Base-by-base conservation (phyloP, 2,797 vertebrate genomes). In the Megaceryle alcyon region DNA sequence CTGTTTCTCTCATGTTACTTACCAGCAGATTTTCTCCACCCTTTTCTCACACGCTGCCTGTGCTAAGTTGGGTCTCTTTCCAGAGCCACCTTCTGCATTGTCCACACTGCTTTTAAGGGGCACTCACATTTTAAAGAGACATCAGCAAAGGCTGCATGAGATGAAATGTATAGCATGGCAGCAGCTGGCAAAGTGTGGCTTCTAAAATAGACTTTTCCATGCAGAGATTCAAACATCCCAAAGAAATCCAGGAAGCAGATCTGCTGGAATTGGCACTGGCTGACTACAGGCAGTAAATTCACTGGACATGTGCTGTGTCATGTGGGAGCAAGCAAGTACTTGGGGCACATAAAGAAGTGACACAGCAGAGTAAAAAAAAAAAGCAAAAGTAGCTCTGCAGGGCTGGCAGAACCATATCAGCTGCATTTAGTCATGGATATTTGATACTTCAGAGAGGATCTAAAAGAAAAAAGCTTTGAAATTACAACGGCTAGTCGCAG, bases 41-140 rank as follows among this genome's bases (percentile, higher is more conserved):
- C 3, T 0, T 57, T 35, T 22, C 31, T 35, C 0, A 1, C 2
- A 1, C 12, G 66, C 77, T 64, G 66, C 60, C 57, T 51, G 60
- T 7, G 4, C 33, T 20, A 33, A 37, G 65, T 64, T 12, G 48
- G 16, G 10, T 65, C 68, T 65, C 53, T 43, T 63, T 14, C 41
- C 8, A 59, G 63, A 53, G 49, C 54, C 1, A 0, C 25, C 56
- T 39, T 33, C 16, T 60, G 23, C 51, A 2, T 18, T 19, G 41
- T 33, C 66, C 64, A 14, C 12, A 0, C 18, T 7, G 31, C 61
- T 69, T 63, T 59, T 14, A n/a, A 72, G 65, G 39, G 61, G 44
- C 39, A 44, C 44, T 39, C 41, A 15, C 1, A 3, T 71, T 71
- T 81, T 43, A 68, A 64, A 46, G 41, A 44, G 44, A 61, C 68